phyloP scores from a whole-genome alignment of 2,113 vertebrate genomes.

The Grantiella picta region DNA sequence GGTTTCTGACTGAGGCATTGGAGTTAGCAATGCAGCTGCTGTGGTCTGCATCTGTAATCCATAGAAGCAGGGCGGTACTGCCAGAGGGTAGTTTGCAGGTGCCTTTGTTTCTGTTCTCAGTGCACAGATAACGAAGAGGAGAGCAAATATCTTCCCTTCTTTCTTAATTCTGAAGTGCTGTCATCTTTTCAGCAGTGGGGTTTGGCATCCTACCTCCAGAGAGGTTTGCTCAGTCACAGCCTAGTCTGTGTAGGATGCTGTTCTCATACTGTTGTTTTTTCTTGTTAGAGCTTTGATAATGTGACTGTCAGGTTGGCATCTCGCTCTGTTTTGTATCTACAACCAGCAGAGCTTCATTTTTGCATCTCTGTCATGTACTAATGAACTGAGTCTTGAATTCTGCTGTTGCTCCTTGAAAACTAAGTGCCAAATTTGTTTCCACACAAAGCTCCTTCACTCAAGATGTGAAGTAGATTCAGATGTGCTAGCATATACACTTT shows the following conservation, averaged over 20 bases:
- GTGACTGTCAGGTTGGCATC: constrained; percentile 55
- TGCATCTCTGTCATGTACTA: constrained; percentile 57
- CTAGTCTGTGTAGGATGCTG: constrained; percentile 51
- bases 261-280: constrained; percentile 49
- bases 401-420: constrained; percentile 50
- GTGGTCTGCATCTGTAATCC: background rate
- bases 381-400: constrained; percentile 53
- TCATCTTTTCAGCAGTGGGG: constrained; percentile 13
- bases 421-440: constrained; percentile 59
- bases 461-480: constrained; percentile 57
- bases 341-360: constrained; percentile 47
- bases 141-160: background rate
- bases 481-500: constrained; percentile 31
- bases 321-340: constrained; percentile 25
- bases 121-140: background rate
- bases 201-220: constrained; percentile 40
- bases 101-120: background rate
- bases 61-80: background rate
- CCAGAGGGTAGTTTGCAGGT: background rate
- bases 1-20: background rate
- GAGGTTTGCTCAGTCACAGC: constrained; percentile 57
- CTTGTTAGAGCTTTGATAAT: constrained; percentile 34
- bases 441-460: constrained; percentile 53
- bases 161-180: background rate
- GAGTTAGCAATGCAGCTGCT: background rate